A percentile compares a stretch with the other conserved stretches of the same genome.
Conservation (phyloP, 2,888 invertebrate genomes). For the Papilio elwesi region DNA sequence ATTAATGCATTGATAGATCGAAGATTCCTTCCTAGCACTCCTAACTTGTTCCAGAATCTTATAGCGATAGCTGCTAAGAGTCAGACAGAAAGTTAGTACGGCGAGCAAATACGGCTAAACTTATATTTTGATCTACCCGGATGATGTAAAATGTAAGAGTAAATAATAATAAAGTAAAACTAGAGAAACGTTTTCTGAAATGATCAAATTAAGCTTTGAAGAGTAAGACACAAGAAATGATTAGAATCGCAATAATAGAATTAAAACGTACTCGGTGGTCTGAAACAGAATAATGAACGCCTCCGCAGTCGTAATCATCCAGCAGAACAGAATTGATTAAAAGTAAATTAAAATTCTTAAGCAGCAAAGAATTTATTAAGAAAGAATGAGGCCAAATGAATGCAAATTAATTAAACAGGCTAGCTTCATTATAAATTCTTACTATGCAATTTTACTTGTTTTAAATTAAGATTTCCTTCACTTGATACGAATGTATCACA, state of each 20-base stretch:
- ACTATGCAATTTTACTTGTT: slow-evolving; percentile 15
- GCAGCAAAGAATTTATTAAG: slow-evolving; percentile 34
- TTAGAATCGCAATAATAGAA: slow-evolving; percentile 29
- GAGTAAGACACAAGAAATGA: slow-evolving; percentile 14
- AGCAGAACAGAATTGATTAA: slow-evolving; percentile 39
- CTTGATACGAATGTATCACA: no score
- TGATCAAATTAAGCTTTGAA: not conserved
- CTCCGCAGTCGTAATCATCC: slow-evolving; percentile 33
- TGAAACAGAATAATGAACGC: slow-evolving; percentile 38
- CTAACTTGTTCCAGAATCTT: no score
- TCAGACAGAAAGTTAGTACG: no score
- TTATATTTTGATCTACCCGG: no score
- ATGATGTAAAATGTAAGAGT: no score
- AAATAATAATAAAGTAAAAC: no score
- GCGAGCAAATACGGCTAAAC: no score
- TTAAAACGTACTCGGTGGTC: slow-evolving; percentile 29
- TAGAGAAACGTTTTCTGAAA: not conserved
- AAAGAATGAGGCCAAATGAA: slow-evolving; percentile 34
- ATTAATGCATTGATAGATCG: no score
- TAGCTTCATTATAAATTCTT: slow-evolving; percentile 5
- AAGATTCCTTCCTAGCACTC: no score
- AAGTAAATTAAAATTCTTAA: slow-evolving; percentile 40
- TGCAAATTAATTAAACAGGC: slow-evolving; percentile 31
- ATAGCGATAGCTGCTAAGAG: no score
- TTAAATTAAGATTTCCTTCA: slow-evolving; percentile 1